These are phyloP conservation scores for Trypoxylus dichotomus DNA, from an alignment of 1,140 invertebrate species.

Conservation along the genomic window DNA sequence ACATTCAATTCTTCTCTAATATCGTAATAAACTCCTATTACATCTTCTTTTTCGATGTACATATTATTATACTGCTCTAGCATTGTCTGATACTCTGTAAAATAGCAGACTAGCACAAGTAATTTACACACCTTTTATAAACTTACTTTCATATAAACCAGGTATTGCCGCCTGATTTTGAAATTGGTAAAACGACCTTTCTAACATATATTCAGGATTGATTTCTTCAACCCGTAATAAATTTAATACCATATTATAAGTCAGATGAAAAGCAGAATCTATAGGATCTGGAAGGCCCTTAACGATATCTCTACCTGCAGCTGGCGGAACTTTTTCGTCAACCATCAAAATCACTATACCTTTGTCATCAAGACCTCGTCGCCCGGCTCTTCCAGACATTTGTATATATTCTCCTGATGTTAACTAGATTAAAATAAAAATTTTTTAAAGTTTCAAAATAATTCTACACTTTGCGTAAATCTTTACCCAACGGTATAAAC, in stretches of 20 bases:
- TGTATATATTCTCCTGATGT: conserved; percentile 99
- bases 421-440: conserved; percentile 57
- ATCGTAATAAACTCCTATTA: conserved; percentile 81
- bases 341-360: conserved; percentile 99
- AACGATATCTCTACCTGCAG: conserved; percentile 76
- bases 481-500: conserved; percentile 85
- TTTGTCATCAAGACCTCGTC: conserved; percentile 95
- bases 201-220: conserved; percentile 99
- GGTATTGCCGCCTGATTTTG: conserved; percentile 97
- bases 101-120: not conserved
- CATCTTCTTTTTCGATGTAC: conserved; percentile 72
- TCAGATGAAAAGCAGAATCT: conserved; percentile 98
- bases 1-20: conserved; percentile 80
- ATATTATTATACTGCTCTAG: conserved; percentile 67
- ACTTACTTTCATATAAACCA: conserved; percentile 79
- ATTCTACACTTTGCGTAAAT: not conserved
- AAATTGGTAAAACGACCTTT: conserved; percentile 98
- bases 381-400: conserved; percentile 97
- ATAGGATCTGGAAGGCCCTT: conserved; percentile 94
- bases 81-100: conserved; percentile 72
- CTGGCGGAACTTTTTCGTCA: conserved; percentile 93
- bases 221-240: conserved; percentile 96
- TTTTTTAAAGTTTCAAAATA: not conserved
- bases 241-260: conserved; percentile 99
- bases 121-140: not conserved